Evolutionary conservation across 2,888 invertebrate species (phyloP), one percentile per base, ranked within the genome.

Genomic region (Argyresthia albistria): DNA sequence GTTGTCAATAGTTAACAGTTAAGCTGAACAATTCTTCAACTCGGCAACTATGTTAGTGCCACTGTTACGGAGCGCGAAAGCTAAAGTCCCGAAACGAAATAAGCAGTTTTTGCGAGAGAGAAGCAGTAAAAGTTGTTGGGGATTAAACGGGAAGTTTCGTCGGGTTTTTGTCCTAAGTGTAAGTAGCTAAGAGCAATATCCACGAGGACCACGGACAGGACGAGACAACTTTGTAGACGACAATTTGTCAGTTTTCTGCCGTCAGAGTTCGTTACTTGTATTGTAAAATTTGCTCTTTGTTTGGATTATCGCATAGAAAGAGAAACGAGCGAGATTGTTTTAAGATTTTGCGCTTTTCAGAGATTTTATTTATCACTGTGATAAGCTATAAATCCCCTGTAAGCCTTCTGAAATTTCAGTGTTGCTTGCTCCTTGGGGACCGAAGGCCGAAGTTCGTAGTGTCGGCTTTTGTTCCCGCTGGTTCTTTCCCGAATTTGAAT

Each of bases 251-350:
- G 60, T 56, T 62, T 59, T 59, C 56, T 55, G 57, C 56, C 35
- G 37, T 35, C 43, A 15, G 52, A 46, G 37, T 49, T 49, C 49
- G 49, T 49, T 49, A 49, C 37, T 46, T 46, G 9, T 8, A 11
- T 71, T 72, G 75, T 73, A 81, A 84, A 86, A 86, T 86, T 82
- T 83, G 83, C 15, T 15, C 15, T 10, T n/a, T 16, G 14, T 45
- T 45, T 45, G 25, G 25, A 6, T 25, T 25, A 25, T 25, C 25
- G 25, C 6, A 25, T 25, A 25, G 25, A 25, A 25, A 25, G 25
- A 2, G 25, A 25, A 25, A 25, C 25, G 25, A 25, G 25, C 25
- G 25, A 25, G 25, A 25, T 25, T 25, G 25, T 25, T 25, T 25
- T 25, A 25, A 25, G 25, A 25, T 25, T 25, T 25, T 4, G 25